These are phyloP conservation scores for Amblyteles armatorius DNA, from an alignment of 2,888 invertebrate species.

Conservation along the genomic window DNA sequence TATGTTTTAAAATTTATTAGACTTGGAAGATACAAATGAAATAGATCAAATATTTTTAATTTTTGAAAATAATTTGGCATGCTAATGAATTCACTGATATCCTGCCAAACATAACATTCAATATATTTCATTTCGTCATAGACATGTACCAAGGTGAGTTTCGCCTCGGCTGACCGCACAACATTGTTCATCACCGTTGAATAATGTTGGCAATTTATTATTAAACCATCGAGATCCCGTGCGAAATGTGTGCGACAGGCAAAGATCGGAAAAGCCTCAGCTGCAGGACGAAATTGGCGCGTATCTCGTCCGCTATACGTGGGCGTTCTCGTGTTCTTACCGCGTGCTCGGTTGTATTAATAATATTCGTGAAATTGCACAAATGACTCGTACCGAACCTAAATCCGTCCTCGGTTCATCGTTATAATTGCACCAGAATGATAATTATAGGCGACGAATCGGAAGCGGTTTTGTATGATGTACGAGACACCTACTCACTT, in stretches of 20 bases:
- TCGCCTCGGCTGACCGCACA: background rate
- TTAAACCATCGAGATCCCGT: slow-evolving; percentile 5
- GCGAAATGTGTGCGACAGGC: slow-evolving; percentile 9
- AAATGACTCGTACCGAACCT: slow-evolving; percentile 52
- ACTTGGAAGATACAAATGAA: too few species aligned
- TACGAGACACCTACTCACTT: background rate
- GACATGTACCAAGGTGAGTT: background rate
- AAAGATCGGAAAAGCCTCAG: slow-evolving; percentile 4
- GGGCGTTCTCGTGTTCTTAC: slow-evolving; percentile 44
- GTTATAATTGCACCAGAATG: slow-evolving; percentile 56
- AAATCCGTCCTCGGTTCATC: slow-evolving; percentile 54
- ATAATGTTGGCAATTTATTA: slow-evolving; percentile 27
- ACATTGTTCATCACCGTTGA: background rate
- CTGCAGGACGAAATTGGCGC: slow-evolving; percentile 43
- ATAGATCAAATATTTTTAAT: too few species aligned
- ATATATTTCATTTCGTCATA: background rate
- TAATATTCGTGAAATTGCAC: slow-evolving; percentile 58
- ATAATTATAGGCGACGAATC: slow-evolving; percentile 48
- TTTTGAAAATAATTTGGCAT: too few species aligned
- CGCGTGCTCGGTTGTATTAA: slow-evolving; percentile 51
- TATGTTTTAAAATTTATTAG: too few species aligned
- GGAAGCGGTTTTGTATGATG: slow-evolving; percentile 30
- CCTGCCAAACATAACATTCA: background rate
- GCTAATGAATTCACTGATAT: too few species aligned
- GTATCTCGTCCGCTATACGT: slow-evolving; percentile 41